Conservation (phyloP, 1,140 invertebrate genomes). For the Drosophila biarmipes region DNA sequence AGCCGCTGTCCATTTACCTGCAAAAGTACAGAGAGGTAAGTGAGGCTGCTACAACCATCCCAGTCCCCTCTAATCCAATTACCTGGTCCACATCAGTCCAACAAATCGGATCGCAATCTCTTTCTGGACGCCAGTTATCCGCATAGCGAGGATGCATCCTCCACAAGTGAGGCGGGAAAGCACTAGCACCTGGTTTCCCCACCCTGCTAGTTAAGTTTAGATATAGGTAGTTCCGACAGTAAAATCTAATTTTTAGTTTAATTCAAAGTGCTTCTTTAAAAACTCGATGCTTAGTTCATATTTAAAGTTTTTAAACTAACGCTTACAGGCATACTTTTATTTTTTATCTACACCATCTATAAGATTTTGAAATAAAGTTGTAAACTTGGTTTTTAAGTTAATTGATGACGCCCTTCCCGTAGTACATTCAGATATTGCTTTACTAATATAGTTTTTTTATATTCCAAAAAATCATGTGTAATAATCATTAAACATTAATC, state of each 20-base stretch:
- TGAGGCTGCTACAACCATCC: background rate
- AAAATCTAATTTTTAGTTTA: background rate
- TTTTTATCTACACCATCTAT: background rate
- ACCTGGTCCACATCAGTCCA: slow-evolving; percentile 57
- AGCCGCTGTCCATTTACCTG: slow-evolving; percentile 97
- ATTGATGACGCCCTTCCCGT: background rate
- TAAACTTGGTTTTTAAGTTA: background rate
- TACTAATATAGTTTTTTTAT: too few species aligned
- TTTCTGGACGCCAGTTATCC: slow-evolving; percentile 60
- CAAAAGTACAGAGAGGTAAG: slow-evolving; percentile 96
- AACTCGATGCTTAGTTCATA: background rate
- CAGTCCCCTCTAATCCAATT: background rate
- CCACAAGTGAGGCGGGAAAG: slow-evolving; percentile 48
- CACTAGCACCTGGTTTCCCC: slow-evolving; percentile 31
- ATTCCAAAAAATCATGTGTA: background rate
- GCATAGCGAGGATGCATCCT: slow-evolving; percentile 49
- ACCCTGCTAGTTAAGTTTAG: background rate
- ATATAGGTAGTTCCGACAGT: background rate
- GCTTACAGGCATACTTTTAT: too few species aligned
- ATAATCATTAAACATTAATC: background rate
- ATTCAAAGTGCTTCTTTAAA: background rate
- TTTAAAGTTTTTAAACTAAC: background rate
- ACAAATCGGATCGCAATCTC: slow-evolving; percentile 82
- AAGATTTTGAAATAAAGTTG: background rate
- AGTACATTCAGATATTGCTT: background rate